Percentiles rank a stretch among this genome's conserved stretches.
These are phyloP conservation scores for Polydrusus pterygomalis DNA, from an alignment of 2,888 invertebrate species.

Conservation along the genomic window DNA sequence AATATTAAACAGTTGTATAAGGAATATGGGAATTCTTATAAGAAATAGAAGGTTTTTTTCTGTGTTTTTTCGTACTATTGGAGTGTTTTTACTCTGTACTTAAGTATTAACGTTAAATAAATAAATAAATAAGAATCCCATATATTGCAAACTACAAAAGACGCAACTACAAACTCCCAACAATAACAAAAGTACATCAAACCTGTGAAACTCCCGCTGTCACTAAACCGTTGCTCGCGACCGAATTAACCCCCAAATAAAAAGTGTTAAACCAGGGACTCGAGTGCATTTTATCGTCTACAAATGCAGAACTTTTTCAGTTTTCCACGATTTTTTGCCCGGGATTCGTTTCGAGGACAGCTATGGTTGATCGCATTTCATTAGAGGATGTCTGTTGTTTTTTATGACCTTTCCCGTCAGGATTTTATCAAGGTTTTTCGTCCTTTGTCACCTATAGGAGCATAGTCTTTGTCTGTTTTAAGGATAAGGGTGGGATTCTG, in stretches of 20 bases:
- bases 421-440: conserved; percentile 23
- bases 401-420: conserved; percentile 25
- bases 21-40: too few relatives aligned
- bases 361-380: conserved; percentile 35
- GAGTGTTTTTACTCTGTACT: too few relatives aligned
- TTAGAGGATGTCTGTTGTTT: conserved; percentile 37
- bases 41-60: too few relatives aligned
- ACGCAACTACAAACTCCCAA: neutral
- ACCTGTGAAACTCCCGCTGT: neutral
- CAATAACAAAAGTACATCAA: neutral
- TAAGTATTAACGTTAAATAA: too few relatives aligned
- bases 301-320: conserved; percentile 41
- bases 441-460: neutral
- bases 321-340: conserved; percentile 28
- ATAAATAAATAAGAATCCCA: too few relatives aligned
- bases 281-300: conserved; percentile 47
- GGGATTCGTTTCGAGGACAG: conserved; percentile 28
- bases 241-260: conserved; percentile 41
- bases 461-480: neutral
- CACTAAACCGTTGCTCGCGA: conserved; percentile 9
- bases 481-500: conserved; percentile 13
- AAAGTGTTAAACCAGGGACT: conserved; percentile 37
- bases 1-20: too few relatives aligned
- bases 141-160: too few relatives aligned
- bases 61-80: too few relatives aligned